These are phyloP conservation scores for Cyphomyrus plagiostoma DNA, from an alignment of 2,113 vertebrate species.

Conservation along the genomic window DNA sequence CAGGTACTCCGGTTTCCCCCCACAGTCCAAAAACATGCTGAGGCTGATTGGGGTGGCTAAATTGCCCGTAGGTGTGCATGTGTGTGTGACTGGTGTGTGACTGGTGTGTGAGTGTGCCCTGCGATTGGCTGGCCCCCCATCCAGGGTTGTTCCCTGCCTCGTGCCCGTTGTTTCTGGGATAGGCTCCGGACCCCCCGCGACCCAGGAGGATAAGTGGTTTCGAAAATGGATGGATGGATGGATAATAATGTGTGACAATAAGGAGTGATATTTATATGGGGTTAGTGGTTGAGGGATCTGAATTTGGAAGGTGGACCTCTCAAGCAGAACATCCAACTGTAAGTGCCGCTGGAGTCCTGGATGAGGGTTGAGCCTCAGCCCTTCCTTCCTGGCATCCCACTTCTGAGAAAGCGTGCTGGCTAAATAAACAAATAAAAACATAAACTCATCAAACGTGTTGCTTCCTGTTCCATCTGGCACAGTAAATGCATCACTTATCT, in stretches of 20 bases:
- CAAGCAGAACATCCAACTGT: not conserved
- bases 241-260: not conserved
- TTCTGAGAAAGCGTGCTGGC: not conserved
- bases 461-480: not conserved
- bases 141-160: too few species aligned
- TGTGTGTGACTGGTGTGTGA: too few species aligned
- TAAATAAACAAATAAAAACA: not conserved
- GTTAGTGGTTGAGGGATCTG: not conserved
- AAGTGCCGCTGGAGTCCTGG: not conserved
- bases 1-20: too few species aligned
- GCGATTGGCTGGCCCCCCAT: too few species aligned
- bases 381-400: not conserved
- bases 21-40: too few species aligned
- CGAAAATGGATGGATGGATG: too few species aligned
- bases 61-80: too few species aligned
- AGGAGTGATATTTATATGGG: not conserved
- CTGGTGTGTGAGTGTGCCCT: too few species aligned
- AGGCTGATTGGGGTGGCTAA: too few species aligned
- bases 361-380: not conserved
- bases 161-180: too few species aligned
- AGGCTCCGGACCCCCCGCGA: too few species aligned
- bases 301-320: not conserved
- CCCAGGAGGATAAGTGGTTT: too few species aligned
- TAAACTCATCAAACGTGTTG: not conserved
- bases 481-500: not conserved